Base-by-base conservation (phyloP, 2,113 vertebrate genomes). In the Alethe castanea region DNA sequence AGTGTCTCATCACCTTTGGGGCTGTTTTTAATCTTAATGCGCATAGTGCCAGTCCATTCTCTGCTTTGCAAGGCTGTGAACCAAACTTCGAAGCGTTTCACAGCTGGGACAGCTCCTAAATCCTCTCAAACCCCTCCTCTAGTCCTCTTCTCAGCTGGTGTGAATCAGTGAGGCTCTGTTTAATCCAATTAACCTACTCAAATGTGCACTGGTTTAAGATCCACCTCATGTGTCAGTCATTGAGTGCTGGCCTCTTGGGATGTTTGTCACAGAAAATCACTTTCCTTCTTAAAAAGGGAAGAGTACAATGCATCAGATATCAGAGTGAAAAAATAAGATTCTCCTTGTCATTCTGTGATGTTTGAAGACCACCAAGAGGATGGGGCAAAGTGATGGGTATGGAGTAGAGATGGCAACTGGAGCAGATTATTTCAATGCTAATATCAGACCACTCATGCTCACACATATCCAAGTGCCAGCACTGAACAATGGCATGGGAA, bases 401-500 rank as follows among this genome's bases (percentile, higher is more conserved):
- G 60, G 25, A 65, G 31, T 48, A 53, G 11, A 19, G 19, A 53
- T 24, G 97, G 15, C 77, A 79, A 8, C n/a, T 97, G 57, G 47
- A 83, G 52, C 91, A 98, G 77, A 72, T 83, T 80, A 94, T 98
- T 62, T 90, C 96, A 44, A 80, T 25, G 78, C 88, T 17, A 97
- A 97, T 91, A 96, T 94, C 52, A 96, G 97, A 86, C 96, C 95
- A 11, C 96, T 97, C 5, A 94, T 96, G 5, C 85, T 98, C 29
- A 70, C 50, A 54, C 74, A 3, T 52, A 98, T 98, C 62, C 74
- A 95, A 35, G 96, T 67, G 88, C 98, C 54, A 96, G 76, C 52
- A 61, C 98, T 89, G 40, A 97, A 98, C 54, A 96, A 96, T 2
- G 14, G 95, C 57, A 88, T 48, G 3, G 77, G 74, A 77, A 85